phyloP scores from a whole-genome alignment of 2,888 invertebrate genomes.

The Lasioglossum oenotherae region DNA sequence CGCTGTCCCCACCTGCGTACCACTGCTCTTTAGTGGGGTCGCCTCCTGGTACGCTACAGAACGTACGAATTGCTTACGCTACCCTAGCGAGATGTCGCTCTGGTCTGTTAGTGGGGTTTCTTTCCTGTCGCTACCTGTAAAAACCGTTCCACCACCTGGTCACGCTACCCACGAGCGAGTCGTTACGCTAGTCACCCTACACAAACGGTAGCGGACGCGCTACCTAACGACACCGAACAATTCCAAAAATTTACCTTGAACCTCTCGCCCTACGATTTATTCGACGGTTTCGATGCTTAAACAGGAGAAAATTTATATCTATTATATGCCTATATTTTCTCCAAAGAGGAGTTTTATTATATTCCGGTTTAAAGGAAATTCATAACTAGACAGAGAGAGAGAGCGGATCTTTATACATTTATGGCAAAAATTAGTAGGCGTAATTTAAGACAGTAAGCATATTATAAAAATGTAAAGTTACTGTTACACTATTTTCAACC shows the following conservation, averaged over 20 bases:
- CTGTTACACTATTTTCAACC: no score
- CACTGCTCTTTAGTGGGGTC: constrained; percentile 81
- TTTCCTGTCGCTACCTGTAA: constrained; percentile 64
- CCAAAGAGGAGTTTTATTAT: no score
- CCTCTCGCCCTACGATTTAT: no score
- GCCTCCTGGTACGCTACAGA: constrained; percentile 68
- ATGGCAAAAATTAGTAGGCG: no score
- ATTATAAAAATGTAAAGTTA: no score
- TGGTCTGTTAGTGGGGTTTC: constrained; percentile 71
- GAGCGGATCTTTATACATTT: no score
- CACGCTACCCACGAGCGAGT: constrained; percentile 12
- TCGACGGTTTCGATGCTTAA: no score
- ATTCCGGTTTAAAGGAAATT: no score
- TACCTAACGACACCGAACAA: constrained; percentile 8
- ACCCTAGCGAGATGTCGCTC: constrained; percentile 64
- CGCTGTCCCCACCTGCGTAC: constrained; percentile 84
- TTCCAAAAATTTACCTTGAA: not conserved
- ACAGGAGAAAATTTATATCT: no score
- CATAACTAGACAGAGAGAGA: no score
- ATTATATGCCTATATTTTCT: no score
- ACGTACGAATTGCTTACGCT: constrained; percentile 78
- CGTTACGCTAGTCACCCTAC: constrained; percentile 11
- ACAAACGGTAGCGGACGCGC: constrained; percentile 15
- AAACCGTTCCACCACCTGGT: constrained; percentile 25
- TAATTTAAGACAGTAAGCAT: no score